Evolutionary conservation across 2,888 invertebrate genomes (phyloP).

Genomic region (Hypomecis atomaria): DNA sequence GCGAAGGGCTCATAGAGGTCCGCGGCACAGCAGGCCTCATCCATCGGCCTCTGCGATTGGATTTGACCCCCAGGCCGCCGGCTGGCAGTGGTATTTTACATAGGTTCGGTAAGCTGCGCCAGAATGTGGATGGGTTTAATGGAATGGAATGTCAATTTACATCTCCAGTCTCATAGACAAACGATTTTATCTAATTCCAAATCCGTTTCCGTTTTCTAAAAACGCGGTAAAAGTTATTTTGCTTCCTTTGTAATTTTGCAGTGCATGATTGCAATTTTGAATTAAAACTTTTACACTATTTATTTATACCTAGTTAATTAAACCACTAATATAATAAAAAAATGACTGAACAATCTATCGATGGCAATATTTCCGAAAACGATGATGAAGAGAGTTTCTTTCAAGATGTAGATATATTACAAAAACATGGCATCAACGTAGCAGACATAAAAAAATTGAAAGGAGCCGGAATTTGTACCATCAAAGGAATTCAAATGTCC

Average conservation of each 20-base stretch:
- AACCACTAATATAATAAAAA: background rate
- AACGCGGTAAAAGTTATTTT: slow-evolving; percentile 43
- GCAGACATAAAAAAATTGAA: slow-evolving; percentile 92
- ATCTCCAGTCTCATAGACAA: slow-evolving; percentile 8
- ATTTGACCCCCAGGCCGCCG: too few relatives aligned
- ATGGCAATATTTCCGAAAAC: slow-evolving; percentile 77
- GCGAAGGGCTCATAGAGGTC: too few relatives aligned
- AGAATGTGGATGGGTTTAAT: too few relatives aligned
- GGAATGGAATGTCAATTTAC: too few relatives aligned
- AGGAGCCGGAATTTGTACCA: slow-evolving; percentile 90
- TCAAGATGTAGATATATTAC: slow-evolving; percentile 89
- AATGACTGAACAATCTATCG: slow-evolving; percentile 74
- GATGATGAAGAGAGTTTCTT: slow-evolving; percentile 89
- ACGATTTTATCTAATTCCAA: background rate
- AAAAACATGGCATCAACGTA: slow-evolving; percentile 86
- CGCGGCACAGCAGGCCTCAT: too few relatives aligned
- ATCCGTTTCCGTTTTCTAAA: too few relatives aligned
- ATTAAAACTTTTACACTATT: background rate
- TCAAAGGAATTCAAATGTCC: slow-evolving; percentile 92
- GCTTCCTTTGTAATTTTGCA: background rate
- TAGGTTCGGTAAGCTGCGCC: too few relatives aligned
- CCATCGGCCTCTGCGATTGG: too few relatives aligned
- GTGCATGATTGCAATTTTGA: background rate
- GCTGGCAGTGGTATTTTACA: too few relatives aligned
- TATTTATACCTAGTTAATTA: background rate